phyloP scores from a whole-genome alignment of 1,140 invertebrate species.

The Tigriopus japonicus region DNA sequence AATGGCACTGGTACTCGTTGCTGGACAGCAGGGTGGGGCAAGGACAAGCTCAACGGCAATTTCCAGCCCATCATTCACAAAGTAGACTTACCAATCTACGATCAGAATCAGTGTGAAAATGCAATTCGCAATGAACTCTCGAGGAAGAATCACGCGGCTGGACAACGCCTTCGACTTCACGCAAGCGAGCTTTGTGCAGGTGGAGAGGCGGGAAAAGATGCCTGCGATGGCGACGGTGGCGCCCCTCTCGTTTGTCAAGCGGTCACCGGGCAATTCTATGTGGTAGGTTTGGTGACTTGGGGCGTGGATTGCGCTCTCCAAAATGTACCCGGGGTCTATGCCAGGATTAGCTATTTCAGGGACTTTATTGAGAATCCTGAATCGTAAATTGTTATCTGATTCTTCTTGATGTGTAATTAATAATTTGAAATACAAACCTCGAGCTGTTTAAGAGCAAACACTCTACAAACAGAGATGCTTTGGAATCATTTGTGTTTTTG shows the following conservation, averaged over 20 bases:
- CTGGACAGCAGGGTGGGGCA: slow-evolving; percentile 14
- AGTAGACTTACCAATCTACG: slow-evolving; percentile 6
- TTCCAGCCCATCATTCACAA: slow-evolving; percentile 8
- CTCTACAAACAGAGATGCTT: too few relatives aligned
- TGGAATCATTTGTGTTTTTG: too few relatives aligned
- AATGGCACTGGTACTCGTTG: slow-evolving; percentile 12
- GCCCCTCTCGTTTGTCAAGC: slow-evolving; percentile 35
- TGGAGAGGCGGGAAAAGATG: slow-evolving; percentile 40
- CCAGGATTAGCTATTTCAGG: slow-evolving; percentile 37
- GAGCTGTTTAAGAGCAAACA: too few relatives aligned
- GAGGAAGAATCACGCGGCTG: slow-evolving; percentile 45
- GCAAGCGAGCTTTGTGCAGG: slow-evolving; percentile 43
- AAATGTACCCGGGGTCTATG: slow-evolving; percentile 46
- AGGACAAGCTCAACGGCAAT: background rate
- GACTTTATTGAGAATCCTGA: slow-evolving; percentile 28
- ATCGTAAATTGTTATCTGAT: too few relatives aligned
- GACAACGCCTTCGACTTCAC: slow-evolving; percentile 48
- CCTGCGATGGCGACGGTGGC: slow-evolving; percentile 46
- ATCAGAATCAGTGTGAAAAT: background rate
- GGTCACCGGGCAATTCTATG: slow-evolving; percentile 17
- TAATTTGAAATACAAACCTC: too few relatives aligned
- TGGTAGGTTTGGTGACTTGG: slow-evolving; percentile 50
- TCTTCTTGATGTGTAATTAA: too few relatives aligned
- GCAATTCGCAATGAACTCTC: background rate
- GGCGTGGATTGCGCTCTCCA: slow-evolving; percentile 44